These are phyloP conservation scores for Atta colombica DNA, from an alignment of 1,140 invertebrate species.

Conservation along the genomic window DNA sequence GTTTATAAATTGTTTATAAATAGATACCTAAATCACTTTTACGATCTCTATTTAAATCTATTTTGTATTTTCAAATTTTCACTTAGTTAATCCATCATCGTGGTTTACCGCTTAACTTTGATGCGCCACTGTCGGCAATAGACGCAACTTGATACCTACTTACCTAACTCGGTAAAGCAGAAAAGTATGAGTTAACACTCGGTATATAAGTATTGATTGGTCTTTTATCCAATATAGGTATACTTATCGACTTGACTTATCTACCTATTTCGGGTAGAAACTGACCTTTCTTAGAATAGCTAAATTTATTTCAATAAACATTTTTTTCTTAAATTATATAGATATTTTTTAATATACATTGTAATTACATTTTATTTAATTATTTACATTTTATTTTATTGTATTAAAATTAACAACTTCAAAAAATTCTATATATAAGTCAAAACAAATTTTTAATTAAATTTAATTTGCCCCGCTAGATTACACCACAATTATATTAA, in stretches of 20 bases:
- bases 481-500: background rate
- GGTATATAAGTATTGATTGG: constrained; percentile 31
- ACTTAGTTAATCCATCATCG: no score
- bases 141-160: background rate
- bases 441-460: constrained; percentile 6
- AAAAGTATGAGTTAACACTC: background rate
- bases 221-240: constrained; percentile 8
- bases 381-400: no score
- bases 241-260: constrained; percentile 17
- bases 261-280: background rate
- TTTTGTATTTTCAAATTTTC: background rate
- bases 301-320: constrained; percentile 6
- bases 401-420: background rate
- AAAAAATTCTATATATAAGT: background rate
- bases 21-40: no score
- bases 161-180: constrained; percentile 40
- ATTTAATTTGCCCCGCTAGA: background rate
- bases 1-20: no score
- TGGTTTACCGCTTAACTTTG: background rate
- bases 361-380: no score
- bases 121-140: constrained; percentile 1
- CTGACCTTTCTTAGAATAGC: background rate
- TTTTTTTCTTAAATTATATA: background rate
- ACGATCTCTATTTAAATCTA: background rate
- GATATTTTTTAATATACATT: background rate